These are phyloP conservation scores for Mobula birostris DNA, from an alignment of 2,113 vertebrate genomes.

Conservation along the genomic window DNA sequence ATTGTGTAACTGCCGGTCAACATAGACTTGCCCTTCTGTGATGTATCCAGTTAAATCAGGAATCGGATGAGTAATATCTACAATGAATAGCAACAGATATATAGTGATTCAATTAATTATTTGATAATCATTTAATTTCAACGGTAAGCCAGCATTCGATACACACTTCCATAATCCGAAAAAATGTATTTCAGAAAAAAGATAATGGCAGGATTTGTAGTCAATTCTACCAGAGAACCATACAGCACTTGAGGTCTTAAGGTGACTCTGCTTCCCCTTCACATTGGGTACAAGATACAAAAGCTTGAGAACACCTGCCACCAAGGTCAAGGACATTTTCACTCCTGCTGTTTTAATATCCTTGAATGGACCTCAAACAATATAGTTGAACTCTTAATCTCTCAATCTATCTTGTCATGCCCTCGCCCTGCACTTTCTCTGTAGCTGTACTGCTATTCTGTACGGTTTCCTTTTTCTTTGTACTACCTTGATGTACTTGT, in stretches of 20 bases:
- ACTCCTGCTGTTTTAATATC: too few relatives aligned
- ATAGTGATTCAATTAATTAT: neutral
- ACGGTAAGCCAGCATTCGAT: neutral
- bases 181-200: neutral
- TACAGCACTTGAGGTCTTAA: neutral
- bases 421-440: too few relatives aligned
- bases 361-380: too few relatives aligned
- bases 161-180: neutral
- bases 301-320: too few relatives aligned
- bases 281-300: too few relatives aligned
- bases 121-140: neutral
- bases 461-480: too few relatives aligned
- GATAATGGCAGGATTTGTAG: neutral
- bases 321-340: too few relatives aligned
- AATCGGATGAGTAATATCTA: conserved; percentile 72
- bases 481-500: too few relatives aligned
- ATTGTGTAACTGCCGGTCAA: conserved; percentile 71
- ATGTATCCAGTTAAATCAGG: conserved; percentile 74
- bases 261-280: too few relatives aligned
- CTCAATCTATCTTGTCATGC: too few relatives aligned
- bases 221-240: neutral
- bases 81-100: neutral
- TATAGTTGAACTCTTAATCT: too few relatives aligned
- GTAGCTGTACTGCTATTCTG: too few relatives aligned
- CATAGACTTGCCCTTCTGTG: conserved; percentile 70